These are phyloP conservation scores for Pseudorasbora parva DNA, from an alignment of 2,113 vertebrate species.

Conservation along the genomic window DNA sequence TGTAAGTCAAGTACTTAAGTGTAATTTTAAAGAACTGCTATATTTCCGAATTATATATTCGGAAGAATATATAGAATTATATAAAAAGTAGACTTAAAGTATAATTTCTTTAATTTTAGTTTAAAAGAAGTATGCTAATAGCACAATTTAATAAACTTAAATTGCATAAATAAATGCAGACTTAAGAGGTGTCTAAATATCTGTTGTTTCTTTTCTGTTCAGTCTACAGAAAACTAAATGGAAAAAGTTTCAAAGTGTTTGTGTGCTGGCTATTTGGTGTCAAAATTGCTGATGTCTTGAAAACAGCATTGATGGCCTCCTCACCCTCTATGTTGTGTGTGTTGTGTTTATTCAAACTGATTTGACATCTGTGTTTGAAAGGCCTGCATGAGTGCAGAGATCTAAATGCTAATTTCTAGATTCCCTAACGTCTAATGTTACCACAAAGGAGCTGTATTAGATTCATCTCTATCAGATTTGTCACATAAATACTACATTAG, in stretches of 20 bases:
- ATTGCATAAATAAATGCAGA: neutral
- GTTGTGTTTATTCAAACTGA: neutral
- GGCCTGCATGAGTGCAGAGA: neutral
- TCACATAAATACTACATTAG: slow-evolving; percentile 41
- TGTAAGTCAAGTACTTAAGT: too few relatives aligned
- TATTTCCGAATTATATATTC: too few relatives aligned
- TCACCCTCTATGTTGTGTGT: neutral
- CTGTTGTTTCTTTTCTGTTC: neutral
- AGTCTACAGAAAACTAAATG: neutral
- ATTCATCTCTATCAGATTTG: slow-evolving; percentile 29
- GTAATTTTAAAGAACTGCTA: too few relatives aligned
- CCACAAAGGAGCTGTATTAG: slow-evolving; percentile 9
- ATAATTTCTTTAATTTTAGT: too few relatives aligned
- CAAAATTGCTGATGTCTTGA: too few relatives aligned
- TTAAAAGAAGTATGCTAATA: too few relatives aligned
- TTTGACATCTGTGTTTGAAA: slow-evolving; percentile 22
- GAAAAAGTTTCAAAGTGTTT: neutral
- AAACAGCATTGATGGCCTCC: too few relatives aligned
- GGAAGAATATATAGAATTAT: too few relatives aligned
- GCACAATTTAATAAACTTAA: too few relatives aligned
- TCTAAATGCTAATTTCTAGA: too few relatives aligned
- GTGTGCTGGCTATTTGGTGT: too few relatives aligned
- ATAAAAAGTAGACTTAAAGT: too few relatives aligned
- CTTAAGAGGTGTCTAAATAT: neutral
- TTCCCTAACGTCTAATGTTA: neutral